Evolutionary conservation across 2,113 vertebrate genomes (phyloP).

Genomic region (Thinocorus orbignyianus): DNA sequence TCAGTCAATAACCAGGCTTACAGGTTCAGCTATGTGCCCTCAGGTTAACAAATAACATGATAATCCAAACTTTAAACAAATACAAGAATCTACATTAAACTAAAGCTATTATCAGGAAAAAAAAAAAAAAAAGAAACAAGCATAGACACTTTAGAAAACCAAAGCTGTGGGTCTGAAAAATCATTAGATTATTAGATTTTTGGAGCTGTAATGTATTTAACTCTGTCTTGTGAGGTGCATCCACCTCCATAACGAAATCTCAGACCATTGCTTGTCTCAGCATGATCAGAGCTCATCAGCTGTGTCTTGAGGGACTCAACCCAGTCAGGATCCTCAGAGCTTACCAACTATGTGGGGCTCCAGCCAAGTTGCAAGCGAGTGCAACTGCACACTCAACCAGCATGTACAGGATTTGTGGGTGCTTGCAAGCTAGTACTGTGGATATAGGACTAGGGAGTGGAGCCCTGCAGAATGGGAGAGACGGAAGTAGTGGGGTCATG

Average conservation of each 20-base stretch:
- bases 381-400: not conserved
- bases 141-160: not conserved
- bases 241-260: not conserved
- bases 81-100: not conserved
- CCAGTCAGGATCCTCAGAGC: not conserved
- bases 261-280: not conserved
- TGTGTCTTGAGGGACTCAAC: not conserved
- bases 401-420: rapidly evolving
- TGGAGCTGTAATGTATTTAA: not conserved
- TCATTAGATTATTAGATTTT: not conserved
- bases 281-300: not conserved
- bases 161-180: not conserved
- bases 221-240: not conserved
- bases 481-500: not conserved
- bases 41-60: not conserved
- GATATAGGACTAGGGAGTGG: not conserved
- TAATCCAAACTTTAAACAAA: not conserved
- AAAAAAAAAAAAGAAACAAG: not conserved
- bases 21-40: not conserved
- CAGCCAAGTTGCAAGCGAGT: not conserved
- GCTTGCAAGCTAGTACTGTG: not conserved
- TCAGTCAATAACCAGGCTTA: not conserved
- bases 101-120: not conserved
- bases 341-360: not conserved
- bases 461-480: not conserved